Base-by-base conservation (phyloP, 1,140 invertebrate species). In the Dreissena rostriformis region DNA sequence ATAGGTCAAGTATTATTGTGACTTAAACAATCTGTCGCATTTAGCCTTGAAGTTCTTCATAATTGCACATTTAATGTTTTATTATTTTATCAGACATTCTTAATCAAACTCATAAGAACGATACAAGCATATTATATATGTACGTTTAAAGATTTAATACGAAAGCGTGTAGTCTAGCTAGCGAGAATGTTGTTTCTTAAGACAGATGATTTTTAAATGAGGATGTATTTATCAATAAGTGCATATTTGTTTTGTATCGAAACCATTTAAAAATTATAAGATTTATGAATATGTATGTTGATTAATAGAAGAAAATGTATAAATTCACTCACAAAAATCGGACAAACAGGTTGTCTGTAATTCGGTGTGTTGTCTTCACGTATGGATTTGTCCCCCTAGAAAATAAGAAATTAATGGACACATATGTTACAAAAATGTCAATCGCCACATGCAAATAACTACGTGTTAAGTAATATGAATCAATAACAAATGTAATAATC, bases 341-440 rank as follows among this genome's bases (percentile, higher is more conserved):
- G 22, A 57, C 14, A 29, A 19, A 0, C 6, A 75, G 0, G 10
- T 4, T 19, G 28, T 61, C 52, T 24, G 72, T 75, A 39, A 75
- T 12, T 29, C 72, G 14, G 53, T 61, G 55, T 1, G 57, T 52
- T 14, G 72, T 52, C 39, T 57, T 75, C 6, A 75, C 72, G 29
- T 75, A 75, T 12, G 52, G 53, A 26, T 75, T 75, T 24, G 52
- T 28, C 8, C 14, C 72, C 61, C 72, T 75, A 26, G 5, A 75
- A 75, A n/a, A 55, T 2, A 74, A 4, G 24, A 63, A n/a, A 63
- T 19, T n/a, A 6, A 2, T n/a, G 11, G 11, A 24, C 24, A 63
- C 2, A 63, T 63, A 63, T 19, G 8, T 67, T 29, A n/a, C 15
- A 67, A 67, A n/a, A 24, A 70, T 49, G 24, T 63, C 2, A 6